Conservation (phyloP, 2,113 vertebrate species). For the Asarcornis scutulata region DNA sequence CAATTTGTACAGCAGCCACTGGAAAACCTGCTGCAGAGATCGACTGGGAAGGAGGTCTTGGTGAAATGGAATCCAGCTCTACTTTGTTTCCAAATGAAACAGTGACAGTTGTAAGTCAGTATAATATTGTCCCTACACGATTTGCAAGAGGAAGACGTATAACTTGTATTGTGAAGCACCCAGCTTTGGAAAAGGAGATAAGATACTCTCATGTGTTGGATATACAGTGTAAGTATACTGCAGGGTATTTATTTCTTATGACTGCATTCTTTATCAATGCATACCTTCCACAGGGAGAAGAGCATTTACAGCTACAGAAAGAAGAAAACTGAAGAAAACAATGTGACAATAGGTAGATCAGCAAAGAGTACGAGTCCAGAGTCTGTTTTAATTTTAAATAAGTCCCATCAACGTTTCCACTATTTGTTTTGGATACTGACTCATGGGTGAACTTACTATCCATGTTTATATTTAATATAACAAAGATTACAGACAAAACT, state of each 20-base stretch:
- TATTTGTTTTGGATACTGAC: background rate
- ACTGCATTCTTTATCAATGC: background rate
- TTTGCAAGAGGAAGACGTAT: conserved; percentile 87
- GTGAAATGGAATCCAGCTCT: conserved; percentile 79
- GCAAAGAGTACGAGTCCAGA: background rate
- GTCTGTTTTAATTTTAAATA: background rate
- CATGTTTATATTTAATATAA: background rate
- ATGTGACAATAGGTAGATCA: background rate
- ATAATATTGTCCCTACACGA: conserved; percentile 85
- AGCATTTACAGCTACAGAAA: background rate
- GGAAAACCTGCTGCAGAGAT: conserved; percentile 91
- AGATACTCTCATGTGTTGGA: conserved; percentile 86
- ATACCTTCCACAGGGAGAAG: background rate
- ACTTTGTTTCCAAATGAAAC: conserved; percentile 87
- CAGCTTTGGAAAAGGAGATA: conserved; percentile 87
- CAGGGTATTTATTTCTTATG: background rate
- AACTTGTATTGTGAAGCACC: conserved; percentile 92
- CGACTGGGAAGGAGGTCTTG: conserved; percentile 90
- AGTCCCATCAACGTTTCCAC: background rate
- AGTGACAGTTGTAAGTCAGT: conserved; percentile 82
- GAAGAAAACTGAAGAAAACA: background rate
- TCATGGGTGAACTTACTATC: background rate
- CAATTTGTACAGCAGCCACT: conserved; percentile 90
- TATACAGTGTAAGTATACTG: conserved; percentile 90
- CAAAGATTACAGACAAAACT: background rate